phyloP scores from a whole-genome alignment of 2,797 vertebrate species.

The Molossus molossus region DNA sequence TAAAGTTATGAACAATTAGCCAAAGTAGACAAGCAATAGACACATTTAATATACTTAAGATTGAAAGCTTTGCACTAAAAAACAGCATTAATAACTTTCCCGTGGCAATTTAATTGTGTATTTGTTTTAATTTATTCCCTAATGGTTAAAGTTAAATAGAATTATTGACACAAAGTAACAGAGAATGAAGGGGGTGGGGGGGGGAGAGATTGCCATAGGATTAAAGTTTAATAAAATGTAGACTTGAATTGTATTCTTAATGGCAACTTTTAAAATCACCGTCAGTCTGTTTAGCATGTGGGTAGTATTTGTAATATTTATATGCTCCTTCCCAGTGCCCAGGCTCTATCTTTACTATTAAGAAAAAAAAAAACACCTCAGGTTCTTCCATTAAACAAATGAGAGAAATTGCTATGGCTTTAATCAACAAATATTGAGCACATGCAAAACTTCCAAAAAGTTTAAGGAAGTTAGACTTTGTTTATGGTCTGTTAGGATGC shows the following conservation, averaged over 20 bases:
- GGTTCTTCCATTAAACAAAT: constrained; percentile 39
- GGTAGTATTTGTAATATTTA: constrained; percentile 57
- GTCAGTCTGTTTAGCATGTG: neutral
- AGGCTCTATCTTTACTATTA: neutral
- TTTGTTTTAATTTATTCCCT: constrained; percentile 51
- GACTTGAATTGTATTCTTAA: constrained; percentile 70
- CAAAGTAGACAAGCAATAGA: neutral
- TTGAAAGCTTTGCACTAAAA: neutral
- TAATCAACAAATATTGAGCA: neutral
- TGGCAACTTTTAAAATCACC: constrained; percentile 56
- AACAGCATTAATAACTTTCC: neutral
- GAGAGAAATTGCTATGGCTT: neutral
- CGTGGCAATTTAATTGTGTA: neutral
- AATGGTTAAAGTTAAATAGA: constrained; percentile 76
- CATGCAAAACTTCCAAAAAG: neutral
- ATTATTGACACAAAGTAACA: constrained; percentile 82
- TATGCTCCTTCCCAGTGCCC: neutral
- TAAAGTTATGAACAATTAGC: constrained; percentile 55
- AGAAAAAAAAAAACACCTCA: neutral
- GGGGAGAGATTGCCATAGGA: constrained; percentile 84
- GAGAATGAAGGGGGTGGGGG: constrained; percentile 79
- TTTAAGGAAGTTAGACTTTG: neutral
- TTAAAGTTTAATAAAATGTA: constrained; percentile 81
- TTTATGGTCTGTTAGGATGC: neutral
- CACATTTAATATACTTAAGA: constrained; percentile 35